Conservation (phyloP, 2,113 vertebrate genomes). For the Pygoscelis antarcticus region DNA sequence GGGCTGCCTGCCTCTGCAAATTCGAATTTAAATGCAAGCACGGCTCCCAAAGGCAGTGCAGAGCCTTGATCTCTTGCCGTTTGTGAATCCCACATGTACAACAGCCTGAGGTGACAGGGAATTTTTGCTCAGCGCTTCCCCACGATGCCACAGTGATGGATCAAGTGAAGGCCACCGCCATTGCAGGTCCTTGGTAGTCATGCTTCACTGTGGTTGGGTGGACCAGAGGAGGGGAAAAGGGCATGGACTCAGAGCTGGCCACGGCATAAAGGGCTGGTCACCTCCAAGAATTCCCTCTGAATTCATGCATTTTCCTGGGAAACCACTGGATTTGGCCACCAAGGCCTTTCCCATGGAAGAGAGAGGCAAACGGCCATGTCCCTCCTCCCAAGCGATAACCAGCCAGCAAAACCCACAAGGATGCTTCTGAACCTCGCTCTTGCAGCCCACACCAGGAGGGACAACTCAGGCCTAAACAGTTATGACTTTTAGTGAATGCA, state of each 20-base stretch:
- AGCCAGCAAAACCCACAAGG: background rate
- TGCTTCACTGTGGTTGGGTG: background rate
- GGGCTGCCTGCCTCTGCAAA: background rate
- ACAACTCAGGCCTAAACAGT: background rate
- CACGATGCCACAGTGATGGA: fast-evolving
- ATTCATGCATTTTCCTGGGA: background rate
- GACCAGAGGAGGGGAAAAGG: background rate
- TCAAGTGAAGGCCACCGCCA: fast-evolving
- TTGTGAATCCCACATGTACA: fast-evolving
- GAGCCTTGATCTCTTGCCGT: background rate
- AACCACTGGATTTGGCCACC: background rate
- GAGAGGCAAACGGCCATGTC: fast-evolving
- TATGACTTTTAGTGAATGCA: background rate
- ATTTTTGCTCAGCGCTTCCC: fast-evolving
- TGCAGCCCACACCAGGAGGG: background rate
- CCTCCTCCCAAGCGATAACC: background rate
- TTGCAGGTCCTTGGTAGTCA: no score
- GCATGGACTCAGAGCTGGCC: background rate
- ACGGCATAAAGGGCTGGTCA: background rate
- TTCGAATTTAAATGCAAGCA: background rate
- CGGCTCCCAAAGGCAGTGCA: background rate
- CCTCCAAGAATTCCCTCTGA: background rate
- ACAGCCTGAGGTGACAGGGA: background rate
- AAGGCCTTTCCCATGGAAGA: background rate
- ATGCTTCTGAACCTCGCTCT: background rate